Evolutionary conservation across 2,888 invertebrate species (phyloP), one percentile per base, ranked within the genome.

Genomic region (Netelia melanura): DNA sequence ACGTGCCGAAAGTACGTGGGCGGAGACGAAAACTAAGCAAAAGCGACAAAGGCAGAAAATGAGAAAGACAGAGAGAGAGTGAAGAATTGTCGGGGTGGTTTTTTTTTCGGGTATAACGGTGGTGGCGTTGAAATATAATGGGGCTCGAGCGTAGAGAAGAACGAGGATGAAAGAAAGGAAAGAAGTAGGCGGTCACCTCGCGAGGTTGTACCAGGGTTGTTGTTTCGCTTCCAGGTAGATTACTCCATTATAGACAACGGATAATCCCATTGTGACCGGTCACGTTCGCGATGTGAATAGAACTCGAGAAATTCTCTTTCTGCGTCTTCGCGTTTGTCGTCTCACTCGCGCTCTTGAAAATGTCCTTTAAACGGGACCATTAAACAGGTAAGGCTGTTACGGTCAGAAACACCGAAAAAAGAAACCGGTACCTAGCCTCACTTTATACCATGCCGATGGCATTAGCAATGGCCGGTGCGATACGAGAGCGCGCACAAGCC

Each of bases 231-330:
- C 79, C 83, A 84, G 87, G 87, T 85, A 87, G 87, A 88, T 88
- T 87, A 85, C 84, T 87, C 87, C 70, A 85, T 86, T 87, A 83
- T 78, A 78, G 84, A 72, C 83, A 86, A 80, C 76, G 86, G 86
- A 85, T 90, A 88, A 90, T 89, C 89, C 86, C 80, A 87, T 88
- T 89, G 89, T 87, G 81, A 75, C 72, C 48, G 87, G 89, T 88
- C 90, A 89, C 88, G 89, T 89, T 89, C 82, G 70, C 72, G 86
- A 85, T 61, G 58, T 65, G 76, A 80, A 80, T 72, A 80, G 71
- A 75, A 79, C 78, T 25, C 21, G 38, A 68, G 38, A 71, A 74
- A 64, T 56, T 79, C 78, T 77, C 72, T 38, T 38, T 38, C 38
- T 38, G 6, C 38, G 38, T 38, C 38, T 38, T 6, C 38, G 5